A percentile compares a stretch with the other conserved stretches of the same genome.
These are phyloP conservation scores for Hippopotamyrus pictus DNA, from an alignment of 2,797 vertebrate species.

Conservation along the genomic window DNA sequence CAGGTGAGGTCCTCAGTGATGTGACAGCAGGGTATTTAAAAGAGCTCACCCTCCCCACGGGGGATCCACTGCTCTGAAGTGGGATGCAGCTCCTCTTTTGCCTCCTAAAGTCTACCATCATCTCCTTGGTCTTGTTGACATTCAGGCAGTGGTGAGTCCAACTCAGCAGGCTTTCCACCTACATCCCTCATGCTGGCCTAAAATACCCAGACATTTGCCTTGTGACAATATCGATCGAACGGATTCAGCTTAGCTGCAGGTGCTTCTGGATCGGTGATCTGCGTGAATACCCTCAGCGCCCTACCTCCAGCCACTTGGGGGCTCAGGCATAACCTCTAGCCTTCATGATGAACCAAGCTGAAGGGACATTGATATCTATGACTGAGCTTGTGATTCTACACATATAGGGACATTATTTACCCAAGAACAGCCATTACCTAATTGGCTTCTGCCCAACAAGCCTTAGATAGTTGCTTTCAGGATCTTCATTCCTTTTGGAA, in stretches of 20 bases:
- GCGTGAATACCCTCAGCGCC: neutral
- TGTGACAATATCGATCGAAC: neutral
- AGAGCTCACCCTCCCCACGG: neutral
- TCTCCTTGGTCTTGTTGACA: neutral
- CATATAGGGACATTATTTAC: neutral
- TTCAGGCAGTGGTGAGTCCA: neutral
- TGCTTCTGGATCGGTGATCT: neutral
- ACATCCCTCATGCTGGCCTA: neutral
- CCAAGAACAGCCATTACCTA: neutral
- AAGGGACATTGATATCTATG: neutral
- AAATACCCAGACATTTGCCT: neutral
- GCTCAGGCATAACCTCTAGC: neutral
- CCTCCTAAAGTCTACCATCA: neutral
- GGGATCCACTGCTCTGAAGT: neutral
- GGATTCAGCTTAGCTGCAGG: neutral
- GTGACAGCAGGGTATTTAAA: neutral
- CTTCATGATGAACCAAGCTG: neutral
- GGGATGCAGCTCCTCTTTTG: neutral
- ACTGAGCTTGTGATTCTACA: neutral
- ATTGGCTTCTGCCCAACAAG: neutral
- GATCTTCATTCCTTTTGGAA: neutral
- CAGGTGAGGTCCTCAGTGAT: neutral
- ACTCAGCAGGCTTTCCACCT: neutral
- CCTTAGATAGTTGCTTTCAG: neutral
- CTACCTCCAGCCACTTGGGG: neutral